These are phyloP conservation scores for Hippocampus guttulatus DNA, from an alignment of 2,113 vertebrate genomes.

Conservation along the genomic window DNA sequence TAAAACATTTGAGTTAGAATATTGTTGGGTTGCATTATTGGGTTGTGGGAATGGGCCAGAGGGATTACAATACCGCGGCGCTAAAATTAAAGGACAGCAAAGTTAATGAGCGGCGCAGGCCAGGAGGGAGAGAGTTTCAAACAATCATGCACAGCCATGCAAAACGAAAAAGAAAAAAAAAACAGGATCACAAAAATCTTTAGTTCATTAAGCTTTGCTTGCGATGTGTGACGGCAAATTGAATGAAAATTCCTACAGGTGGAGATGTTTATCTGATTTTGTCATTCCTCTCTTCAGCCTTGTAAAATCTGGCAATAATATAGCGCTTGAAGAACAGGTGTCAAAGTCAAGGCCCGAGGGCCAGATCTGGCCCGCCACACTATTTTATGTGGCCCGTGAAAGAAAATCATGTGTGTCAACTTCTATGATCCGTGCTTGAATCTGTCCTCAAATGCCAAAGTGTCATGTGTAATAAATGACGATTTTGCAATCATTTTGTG, in stretches of 20 bases:
- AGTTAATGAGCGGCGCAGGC: slow-evolving; percentile 22
- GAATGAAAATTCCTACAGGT: background rate
- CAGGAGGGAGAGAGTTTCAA: slow-evolving; percentile 2
- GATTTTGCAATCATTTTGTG: too few relatives aligned
- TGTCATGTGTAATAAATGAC: too few relatives aligned
- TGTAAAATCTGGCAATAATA: background rate
- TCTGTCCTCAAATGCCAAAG: too few relatives aligned
- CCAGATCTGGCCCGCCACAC: too few relatives aligned
- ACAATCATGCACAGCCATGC: slow-evolving; percentile 16
- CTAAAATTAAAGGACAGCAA: slow-evolving; percentile 31
- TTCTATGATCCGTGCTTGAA: too few relatives aligned
- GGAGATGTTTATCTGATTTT: background rate
- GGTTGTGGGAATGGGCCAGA: too few relatives aligned
- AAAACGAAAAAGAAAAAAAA: background rate
- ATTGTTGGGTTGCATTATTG: too few relatives aligned
- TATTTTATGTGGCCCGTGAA: too few relatives aligned
- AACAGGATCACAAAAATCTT: slow-evolving; percentile 5
- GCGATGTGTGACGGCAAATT: background rate
- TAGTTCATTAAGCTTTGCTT: background rate
- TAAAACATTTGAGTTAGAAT: too few relatives aligned
- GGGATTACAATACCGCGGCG: too few relatives aligned
- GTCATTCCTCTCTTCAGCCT: background rate
- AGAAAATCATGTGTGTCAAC: too few relatives aligned
- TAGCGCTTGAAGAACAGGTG: background rate
- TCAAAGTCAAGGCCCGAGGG: too few relatives aligned